Evolutionary conservation across 1,140 invertebrate species (phyloP).

Genomic region (Bombus soroeensis): DNA sequence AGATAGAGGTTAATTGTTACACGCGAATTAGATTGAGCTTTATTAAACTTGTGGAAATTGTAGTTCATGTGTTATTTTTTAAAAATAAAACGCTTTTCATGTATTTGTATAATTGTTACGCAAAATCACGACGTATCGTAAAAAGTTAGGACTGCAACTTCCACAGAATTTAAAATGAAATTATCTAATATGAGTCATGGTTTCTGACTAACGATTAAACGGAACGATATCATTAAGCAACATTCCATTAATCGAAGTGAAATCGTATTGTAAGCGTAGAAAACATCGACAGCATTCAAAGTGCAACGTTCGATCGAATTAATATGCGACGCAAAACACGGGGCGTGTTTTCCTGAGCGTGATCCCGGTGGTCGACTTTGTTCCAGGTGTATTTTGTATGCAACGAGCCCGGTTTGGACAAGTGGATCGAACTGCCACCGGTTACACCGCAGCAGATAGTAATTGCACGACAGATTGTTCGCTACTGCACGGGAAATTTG

Average conservation of each 20-base stretch:
- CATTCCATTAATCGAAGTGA: not conserved
- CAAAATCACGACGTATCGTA: not conserved
- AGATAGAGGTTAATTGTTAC: not conserved
- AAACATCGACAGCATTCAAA: not conserved
- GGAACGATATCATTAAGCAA: not conserved
- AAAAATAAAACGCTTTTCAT: too few species aligned
- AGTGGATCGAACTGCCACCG: conserved; percentile 88
- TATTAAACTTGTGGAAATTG: not conserved
- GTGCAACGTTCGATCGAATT: conserved; percentile 2
- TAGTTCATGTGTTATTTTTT: too few species aligned
- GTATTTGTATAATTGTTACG: too few species aligned
- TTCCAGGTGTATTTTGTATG: conserved; percentile 88
- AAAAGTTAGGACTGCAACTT: not conserved
- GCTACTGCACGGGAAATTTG: conserved; percentile 88
- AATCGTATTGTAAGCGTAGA: not conserved
- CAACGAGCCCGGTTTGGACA: conserved; percentile 85
- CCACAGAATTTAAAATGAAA: not conserved
- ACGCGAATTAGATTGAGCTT: not conserved
- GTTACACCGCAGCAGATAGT: conserved; percentile 88
- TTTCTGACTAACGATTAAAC: not conserved
- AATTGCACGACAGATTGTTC: conserved; percentile 86
- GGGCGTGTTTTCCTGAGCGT: conserved; percentile 20
- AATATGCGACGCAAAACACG: conserved; percentile 47
- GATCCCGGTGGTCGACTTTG: conserved; percentile 29
- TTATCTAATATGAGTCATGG: not conserved